Percentiles rank a stretch among this genome's conserved stretches.
These are phyloP conservation scores for Epiblema foenella DNA, from an alignment of 2,888 invertebrate genomes.

Conservation along the genomic window DNA sequence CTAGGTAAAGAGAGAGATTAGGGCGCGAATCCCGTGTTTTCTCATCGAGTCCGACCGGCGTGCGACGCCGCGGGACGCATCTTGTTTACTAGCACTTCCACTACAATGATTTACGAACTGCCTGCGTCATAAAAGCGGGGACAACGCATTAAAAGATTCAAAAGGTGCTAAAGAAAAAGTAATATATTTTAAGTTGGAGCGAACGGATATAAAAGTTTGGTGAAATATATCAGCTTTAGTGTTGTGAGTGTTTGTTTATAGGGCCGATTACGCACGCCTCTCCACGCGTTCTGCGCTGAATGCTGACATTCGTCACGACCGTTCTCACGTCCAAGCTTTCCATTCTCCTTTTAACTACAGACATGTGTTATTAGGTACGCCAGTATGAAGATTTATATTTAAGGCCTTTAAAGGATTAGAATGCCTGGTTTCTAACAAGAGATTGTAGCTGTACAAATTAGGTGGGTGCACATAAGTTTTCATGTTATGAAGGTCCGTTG, in stretches of 20 bases:
- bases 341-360: slow-evolving; percentile 25
- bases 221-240: slow-evolving; percentile 84
- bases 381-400: slow-evolving; percentile 3
- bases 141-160: slow-evolving; percentile 83
- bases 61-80: slow-evolving; percentile 66
- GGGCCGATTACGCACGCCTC: slow-evolving; percentile 78
- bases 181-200: slow-evolving; percentile 82
- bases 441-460: background rate
- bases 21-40: slow-evolving; percentile 13
- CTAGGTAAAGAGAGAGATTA: slow-evolving; percentile 8
- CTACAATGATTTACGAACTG: slow-evolving; percentile 84
- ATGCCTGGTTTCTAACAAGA: background rate
- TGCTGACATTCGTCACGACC: slow-evolving; percentile 59
- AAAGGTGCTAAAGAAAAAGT: slow-evolving; percentile 85
- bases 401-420: background rate
- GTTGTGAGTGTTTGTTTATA: slow-evolving; percentile 81
- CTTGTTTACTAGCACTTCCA: slow-evolving; percentile 80
- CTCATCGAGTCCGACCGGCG: slow-evolving; percentile 16
- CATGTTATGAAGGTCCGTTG: background rate
- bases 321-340: slow-evolving; percentile 42
- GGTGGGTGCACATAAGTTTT: slow-evolving; percentile 1
- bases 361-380: slow-evolving; percentile 16
- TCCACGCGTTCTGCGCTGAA: slow-evolving; percentile 61
- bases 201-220: slow-evolving; percentile 82
- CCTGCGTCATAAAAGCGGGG: slow-evolving; percentile 81